These are phyloP conservation scores for Hyles vespertilio DNA, from an alignment of 1,140 invertebrate genomes.

Conservation along the genomic window DNA sequence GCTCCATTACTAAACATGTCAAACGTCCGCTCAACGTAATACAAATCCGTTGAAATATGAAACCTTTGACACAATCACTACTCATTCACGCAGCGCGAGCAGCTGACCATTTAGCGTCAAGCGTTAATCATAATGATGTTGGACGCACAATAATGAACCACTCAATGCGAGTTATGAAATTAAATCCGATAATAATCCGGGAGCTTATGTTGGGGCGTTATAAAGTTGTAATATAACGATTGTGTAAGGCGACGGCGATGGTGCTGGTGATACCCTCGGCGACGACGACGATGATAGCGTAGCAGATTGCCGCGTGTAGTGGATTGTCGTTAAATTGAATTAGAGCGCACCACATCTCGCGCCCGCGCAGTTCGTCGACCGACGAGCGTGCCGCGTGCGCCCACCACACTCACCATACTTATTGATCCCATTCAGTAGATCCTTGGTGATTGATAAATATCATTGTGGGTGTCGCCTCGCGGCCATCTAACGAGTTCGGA, in stretches of 20 bases:
- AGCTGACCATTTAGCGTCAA: slow-evolving; percentile 19
- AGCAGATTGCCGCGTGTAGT: slow-evolving; percentile 46
- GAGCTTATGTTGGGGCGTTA: slow-evolving; percentile 14
- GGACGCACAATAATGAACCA: slow-evolving; percentile 18
- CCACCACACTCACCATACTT: slow-evolving; percentile 50
- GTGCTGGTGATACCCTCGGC: slow-evolving; percentile 38
- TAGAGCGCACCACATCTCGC: slow-evolving; percentile 57
- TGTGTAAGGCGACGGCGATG: slow-evolving; percentile 42
- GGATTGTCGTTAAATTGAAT: slow-evolving; percentile 67
- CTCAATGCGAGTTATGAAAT: slow-evolving; percentile 28
- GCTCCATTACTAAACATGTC: too few species aligned
- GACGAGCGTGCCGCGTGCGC: slow-evolving; percentile 32
- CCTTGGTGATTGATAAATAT: slow-evolving; percentile 61
- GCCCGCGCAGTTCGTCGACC: slow-evolving; percentile 72
- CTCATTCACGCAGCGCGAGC: slow-evolving; percentile 9
- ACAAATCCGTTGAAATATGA: slow-evolving; percentile 27
- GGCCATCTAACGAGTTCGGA: slow-evolving; percentile 20
- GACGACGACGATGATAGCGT: slow-evolving; percentile 35
- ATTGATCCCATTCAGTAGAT: slow-evolving; percentile 68
- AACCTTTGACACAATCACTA: slow-evolving; percentile 25
- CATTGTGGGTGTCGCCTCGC: slow-evolving; percentile 50
- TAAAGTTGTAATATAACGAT: slow-evolving; percentile 29
- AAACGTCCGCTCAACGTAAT: too few species aligned
- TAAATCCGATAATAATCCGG: slow-evolving; percentile 8
- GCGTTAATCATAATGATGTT: slow-evolving; percentile 23